Percentiles rank a stretch among this genome's conserved stretches.
phyloP scores from a whole-genome alignment of 2,113 vertebrate species.

The Myotis brandtii region DNA sequence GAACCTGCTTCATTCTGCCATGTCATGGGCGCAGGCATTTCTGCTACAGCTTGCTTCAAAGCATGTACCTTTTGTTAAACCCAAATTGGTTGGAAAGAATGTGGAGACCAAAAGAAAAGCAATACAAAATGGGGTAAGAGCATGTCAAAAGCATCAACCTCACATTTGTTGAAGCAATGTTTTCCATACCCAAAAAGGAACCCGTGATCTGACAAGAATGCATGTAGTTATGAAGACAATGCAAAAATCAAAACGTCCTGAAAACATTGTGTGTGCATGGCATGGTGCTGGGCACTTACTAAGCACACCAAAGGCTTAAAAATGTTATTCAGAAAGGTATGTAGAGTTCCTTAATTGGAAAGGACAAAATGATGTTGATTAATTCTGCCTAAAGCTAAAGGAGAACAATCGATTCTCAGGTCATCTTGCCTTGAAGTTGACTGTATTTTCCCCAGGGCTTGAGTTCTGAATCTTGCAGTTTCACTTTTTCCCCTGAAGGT shows the following conservation, averaged over 20 bases:
- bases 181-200: not conserved
- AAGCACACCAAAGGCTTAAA: not conserved
- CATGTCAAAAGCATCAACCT: not conserved
- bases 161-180: not conserved
- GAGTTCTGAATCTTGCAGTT: not conserved
- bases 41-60: not conserved
- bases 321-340: not conserved
- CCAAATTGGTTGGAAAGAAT: not conserved
- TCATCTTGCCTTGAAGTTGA: not conserved
- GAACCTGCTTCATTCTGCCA: not conserved
- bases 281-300: not conserved
- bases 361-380: not conserved
- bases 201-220: not conserved
- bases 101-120: not conserved
- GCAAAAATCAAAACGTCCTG: not conserved
- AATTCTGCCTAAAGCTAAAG: not conserved
- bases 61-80: not conserved
- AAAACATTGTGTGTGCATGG: not conserved
- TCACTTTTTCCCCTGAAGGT: conserved; percentile 43
- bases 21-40: not conserved
- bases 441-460: not conserved
- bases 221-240: not conserved
- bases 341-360: not conserved
- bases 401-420: not conserved
- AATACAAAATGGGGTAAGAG: not conserved